Evolutionary conservation across 2,888 invertebrate species (phyloP), one percentile per base, ranked within the genome.

Genomic region (Synanthedon andrenaeformis): DNA sequence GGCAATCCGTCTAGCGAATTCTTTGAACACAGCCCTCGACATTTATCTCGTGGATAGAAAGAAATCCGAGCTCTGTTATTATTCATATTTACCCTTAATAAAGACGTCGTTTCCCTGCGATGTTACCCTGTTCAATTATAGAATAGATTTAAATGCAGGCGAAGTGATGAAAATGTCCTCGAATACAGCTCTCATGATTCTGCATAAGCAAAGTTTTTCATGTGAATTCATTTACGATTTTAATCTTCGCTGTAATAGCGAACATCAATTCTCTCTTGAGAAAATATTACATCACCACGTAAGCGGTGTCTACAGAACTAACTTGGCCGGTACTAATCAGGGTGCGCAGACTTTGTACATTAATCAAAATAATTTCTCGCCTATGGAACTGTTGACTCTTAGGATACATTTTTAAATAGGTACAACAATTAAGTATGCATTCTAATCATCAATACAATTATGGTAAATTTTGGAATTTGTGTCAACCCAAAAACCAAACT

Each of bases 71-170:
- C 58, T 67, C 11, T 74, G 76, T 53, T 64, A 75, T 56, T 83
- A 74, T 56, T 63, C 69, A 4, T 81, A 77, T 62, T 58, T 84
- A 35, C 82, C 83, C 1, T 63, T 86, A 55, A 63, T 83, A 14
- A 82, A 77, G 62, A 69, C 67, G 5, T 61, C 75, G 2, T 82
- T 83, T 62, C 85, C 85, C 2, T 84, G 85, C 60, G 84, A 84
- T 59, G 68, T 83, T 3, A 59, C 67, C 0, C 59, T 85, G n/a
- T 52, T 85, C 1, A 84, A 77, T 58, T 85, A 70, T 54, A 75
- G 85, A 60, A 58, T 69, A 13, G 55, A 73, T 41, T 55, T 77
- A 35, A 64, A 67, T 35, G 69, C 61, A 60, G 60, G 55, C 3
- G 55, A 59, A 4, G 51, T 62, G 14, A 58, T 61, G 35, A 57